These are phyloP conservation scores for Drosophila jambulina DNA, from an alignment of 1,140 invertebrate species.

Conservation along the genomic window DNA sequence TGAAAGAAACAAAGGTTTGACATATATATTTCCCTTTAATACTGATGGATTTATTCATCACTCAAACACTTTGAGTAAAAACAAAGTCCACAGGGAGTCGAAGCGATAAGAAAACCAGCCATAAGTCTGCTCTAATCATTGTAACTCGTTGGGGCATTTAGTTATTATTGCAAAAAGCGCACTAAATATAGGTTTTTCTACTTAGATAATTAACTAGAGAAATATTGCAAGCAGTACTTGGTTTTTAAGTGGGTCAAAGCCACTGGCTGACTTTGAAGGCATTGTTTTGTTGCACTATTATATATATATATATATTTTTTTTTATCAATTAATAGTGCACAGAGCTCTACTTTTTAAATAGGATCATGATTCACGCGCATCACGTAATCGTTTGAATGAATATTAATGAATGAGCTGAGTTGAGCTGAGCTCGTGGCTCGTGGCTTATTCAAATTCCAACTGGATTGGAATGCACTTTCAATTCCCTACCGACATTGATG, in stretches of 20 bases:
- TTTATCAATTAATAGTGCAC: conserved; percentile 5
- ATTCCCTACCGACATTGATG: conserved; percentile 8
- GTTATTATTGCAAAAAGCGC: not conserved
- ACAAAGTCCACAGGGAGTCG: not conserved
- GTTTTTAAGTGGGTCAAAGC: conserved; percentile 11
- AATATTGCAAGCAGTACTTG: not conserved
- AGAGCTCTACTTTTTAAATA: conserved; percentile 8
- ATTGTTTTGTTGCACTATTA: not conserved
- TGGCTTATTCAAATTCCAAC: conserved; percentile 40
- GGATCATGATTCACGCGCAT: conserved; percentile 24
- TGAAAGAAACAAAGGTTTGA: not conserved
- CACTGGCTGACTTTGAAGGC: not conserved
- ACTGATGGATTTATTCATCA: not conserved
- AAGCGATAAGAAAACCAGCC: not conserved
- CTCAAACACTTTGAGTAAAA: not conserved
- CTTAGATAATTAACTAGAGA: not conserved
- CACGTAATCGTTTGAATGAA: conserved; percentile 17
- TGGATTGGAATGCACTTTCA: conserved; percentile 47
- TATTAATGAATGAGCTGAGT: conserved; percentile 8
- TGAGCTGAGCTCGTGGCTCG: not conserved
- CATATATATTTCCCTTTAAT: no score
- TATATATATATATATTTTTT: no score
- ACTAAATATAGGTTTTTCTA: not conserved
- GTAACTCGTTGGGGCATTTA: not conserved
- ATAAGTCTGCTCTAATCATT: not conserved